phyloP scores from a whole-genome alignment of 2,113 vertebrate species.

The Corapipo altera region DNA sequence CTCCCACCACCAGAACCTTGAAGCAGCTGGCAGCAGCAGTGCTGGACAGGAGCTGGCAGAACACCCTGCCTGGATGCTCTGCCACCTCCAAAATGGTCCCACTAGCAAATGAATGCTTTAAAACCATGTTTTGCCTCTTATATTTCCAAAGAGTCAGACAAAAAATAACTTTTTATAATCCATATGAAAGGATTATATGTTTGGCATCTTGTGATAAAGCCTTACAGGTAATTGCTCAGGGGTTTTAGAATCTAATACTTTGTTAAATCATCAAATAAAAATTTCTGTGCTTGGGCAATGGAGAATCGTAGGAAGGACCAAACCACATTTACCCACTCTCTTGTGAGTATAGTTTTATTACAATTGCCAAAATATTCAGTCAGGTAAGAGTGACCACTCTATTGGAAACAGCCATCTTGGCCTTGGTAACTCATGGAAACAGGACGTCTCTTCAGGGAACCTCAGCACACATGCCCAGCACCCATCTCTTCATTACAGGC shows the following conservation, averaged over 20 bases:
- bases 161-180: conserved; percentile 14
- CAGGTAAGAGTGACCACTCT: neutral
- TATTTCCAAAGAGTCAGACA: neutral
- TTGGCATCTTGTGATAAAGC: neutral
- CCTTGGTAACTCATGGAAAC: neutral
- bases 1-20: neutral
- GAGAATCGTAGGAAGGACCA: neutral
- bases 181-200: neutral
- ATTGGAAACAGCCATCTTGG: neutral
- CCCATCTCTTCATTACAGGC: neutral
- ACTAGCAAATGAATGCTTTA: neutral
- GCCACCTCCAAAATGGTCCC: neutral
- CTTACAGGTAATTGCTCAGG: neutral
- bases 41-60: neutral
- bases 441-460: neutral
- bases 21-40: neutral
- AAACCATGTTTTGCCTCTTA: neutral
- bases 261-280: neutral
- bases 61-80: neutral
- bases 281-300: neutral
- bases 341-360: neutral
- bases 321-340: neutral
- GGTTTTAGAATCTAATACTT: neutral
- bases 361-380: neutral
- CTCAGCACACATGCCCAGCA: neutral